Base-by-base conservation (phyloP, 2,888 invertebrate genomes). In the Nymphalis c-album region DNA sequence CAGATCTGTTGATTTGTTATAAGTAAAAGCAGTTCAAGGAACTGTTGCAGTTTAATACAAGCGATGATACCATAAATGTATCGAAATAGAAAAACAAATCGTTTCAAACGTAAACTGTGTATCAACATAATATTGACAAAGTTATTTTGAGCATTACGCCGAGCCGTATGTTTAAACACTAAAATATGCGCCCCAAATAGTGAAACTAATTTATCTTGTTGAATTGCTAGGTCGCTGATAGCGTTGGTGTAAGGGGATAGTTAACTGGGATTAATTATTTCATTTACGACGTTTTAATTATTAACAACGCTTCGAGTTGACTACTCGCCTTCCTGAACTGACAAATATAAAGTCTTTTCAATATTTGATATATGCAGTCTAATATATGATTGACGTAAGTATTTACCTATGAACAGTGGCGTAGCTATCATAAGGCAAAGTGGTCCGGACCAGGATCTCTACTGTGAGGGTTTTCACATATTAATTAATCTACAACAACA, bases 211-310 rank as follows among this genome's bases (percentile, higher is more conserved):
- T 71, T 71, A 73, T 70, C 67, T 71, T 59, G 70, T 69, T 74
- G 68, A 72, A 71, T 73, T 71, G 69, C 71, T 71, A 57, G 70
- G 73, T 70, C 53, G 45, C 55, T 72, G 74, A 76, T 76, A 74
- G 73, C 73, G 76, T 71, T 63, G 64, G 73, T 77, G 75, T 75
- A 75, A 79, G 80, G 74, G 76, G 79, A 78, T 78, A 81, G 81
- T 82, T 79, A 83, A 84, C 82, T 81, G 84, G 84, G 81, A 87
- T 84, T 84, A 85, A 87, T 85, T 85, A 84, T 83, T 78, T 82
- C 80, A 83, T 85, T 84, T 81, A 83, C 80, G 79, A 80, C 78
- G 80, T 79, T 76, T 74, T 78, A 79, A 80, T 80, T 80, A 80
- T 81, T 80, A 79, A 77, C 73, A 76, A n/a, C 45, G 22, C 50